Evolutionary conservation across 2,113 vertebrate species (phyloP).

Genomic region (Tympanuchus pallidicinctus): DNA sequence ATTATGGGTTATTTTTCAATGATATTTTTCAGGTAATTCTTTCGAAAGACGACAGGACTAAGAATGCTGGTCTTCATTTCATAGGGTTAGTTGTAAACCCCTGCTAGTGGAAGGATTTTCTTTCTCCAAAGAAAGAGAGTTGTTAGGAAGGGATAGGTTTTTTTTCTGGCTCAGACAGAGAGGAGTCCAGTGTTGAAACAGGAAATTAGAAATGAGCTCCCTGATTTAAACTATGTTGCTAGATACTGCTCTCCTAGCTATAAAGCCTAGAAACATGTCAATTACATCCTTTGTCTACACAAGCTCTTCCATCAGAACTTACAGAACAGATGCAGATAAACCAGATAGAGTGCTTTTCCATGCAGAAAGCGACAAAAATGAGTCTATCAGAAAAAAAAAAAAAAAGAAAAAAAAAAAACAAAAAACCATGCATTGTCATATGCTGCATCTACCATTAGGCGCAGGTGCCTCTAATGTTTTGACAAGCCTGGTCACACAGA

Average conservation of each 20-base stretch:
- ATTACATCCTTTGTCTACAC: neutral
- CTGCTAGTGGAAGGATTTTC: neutral
- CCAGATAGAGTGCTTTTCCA: neutral
- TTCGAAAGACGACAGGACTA: neutral
- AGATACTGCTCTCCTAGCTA: neutral
- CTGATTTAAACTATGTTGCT: neutral
- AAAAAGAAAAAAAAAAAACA: neutral
- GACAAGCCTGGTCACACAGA: neutral
- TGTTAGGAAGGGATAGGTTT: neutral
- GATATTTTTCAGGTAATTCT: neutral
- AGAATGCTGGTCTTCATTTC: neutral
- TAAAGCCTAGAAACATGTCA: accelerated
- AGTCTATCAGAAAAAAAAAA: neutral
- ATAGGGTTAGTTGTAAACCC: neutral
- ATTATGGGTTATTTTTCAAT: neutral
- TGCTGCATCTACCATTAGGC: neutral
- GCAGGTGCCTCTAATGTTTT: neutral
- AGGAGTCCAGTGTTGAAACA: neutral
- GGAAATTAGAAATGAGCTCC: neutral
- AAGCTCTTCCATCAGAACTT: neutral
- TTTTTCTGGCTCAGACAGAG: neutral
- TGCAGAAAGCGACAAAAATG: neutral
- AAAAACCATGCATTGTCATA: neutral
- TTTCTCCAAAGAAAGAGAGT: neutral
- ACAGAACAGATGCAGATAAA: neutral